These are phyloP conservation scores for Colistium nudipinnis DNA, from an alignment of 2,113 vertebrate species.

Conservation along the genomic window DNA sequence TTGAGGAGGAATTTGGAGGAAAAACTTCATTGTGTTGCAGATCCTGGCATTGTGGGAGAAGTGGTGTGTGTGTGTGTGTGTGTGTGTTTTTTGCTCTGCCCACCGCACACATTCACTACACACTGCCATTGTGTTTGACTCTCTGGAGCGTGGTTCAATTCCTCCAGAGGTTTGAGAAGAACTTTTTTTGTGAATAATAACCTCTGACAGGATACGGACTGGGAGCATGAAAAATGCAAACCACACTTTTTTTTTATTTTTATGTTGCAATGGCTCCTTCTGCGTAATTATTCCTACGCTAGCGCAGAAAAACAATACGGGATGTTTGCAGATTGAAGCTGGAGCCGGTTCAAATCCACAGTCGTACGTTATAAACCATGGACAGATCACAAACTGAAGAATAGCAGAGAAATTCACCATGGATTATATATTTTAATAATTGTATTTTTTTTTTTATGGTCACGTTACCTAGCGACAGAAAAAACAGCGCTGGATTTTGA, in stretches of 20 bases:
- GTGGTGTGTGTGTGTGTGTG: too few relatives aligned
- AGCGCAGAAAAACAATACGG: conserved; percentile 42
- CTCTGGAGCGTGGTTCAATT: conserved; percentile 38
- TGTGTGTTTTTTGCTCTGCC: conserved; percentile 73
- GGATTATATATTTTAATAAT: too few relatives aligned
- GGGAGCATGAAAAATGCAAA: conserved; percentile 35
- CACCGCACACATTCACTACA: conserved; percentile 54
- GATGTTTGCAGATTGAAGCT: conserved; percentile 37
- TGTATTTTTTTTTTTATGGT: too few relatives aligned
- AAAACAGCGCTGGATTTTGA: conserved; percentile 18
- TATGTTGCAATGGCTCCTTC: conserved; percentile 21
- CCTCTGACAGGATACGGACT: conserved; percentile 35
- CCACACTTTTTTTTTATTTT: conserved; percentile 21
- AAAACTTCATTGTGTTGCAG: conserved; percentile 79
- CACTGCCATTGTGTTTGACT: conserved; percentile 64
- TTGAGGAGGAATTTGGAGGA: conserved; percentile 71
- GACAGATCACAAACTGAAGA: conserved; percentile 14
- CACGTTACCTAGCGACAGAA: not conserved
- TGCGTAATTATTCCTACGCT: conserved; percentile 41
- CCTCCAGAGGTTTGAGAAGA: conserved; percentile 41
- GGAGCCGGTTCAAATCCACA: conserved; percentile 31
- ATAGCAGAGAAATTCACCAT: conserved; percentile 1
- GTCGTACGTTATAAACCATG: conserved; percentile 20
- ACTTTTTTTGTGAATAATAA: conserved; percentile 51
- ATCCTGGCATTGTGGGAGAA: conserved; percentile 77